phyloP scores from a whole-genome alignment of 2,888 invertebrate genomes.

The Protodeltote pygarga region DNA sequence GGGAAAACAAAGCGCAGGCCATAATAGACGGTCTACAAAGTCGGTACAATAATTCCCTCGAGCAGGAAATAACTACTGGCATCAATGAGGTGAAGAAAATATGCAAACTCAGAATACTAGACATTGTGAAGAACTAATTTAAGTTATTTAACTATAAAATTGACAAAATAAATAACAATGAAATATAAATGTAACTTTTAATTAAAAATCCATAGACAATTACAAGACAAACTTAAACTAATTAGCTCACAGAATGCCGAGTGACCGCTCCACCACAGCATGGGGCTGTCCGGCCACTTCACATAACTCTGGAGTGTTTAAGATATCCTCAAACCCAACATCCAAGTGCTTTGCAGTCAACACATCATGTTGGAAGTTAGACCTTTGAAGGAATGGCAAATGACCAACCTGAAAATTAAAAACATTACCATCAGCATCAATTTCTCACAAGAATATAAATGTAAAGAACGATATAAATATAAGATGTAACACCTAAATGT shows the following conservation, averaged over 20 bases:
- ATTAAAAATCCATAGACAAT: constrained; percentile 34
- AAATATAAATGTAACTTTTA: constrained; percentile 13
- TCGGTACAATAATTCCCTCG: constrained; percentile 83
- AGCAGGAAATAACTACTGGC: constrained; percentile 85
- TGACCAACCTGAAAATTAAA: constrained; percentile 76
- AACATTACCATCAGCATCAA: too few species aligned
- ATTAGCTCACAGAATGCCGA: constrained; percentile 86
- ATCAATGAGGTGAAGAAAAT: constrained; percentile 91
- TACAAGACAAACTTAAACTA: constrained; percentile 44
- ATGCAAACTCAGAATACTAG: constrained; percentile 86
- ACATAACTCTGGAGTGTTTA: constrained; percentile 90
- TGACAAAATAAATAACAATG: background rate
- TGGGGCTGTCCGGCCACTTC: constrained; percentile 94
- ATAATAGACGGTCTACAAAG: constrained; percentile 86
- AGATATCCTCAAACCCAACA: constrained; percentile 92
- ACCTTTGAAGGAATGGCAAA: constrained; percentile 90
- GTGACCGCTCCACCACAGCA: constrained; percentile 91
- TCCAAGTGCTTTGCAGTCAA: constrained; percentile 91
- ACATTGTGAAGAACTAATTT: constrained; percentile 69
- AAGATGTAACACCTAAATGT: too few species aligned
- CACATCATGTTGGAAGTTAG: constrained; percentile 90
- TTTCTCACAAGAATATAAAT: too few species aligned
- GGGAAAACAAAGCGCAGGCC: constrained; percentile 87
- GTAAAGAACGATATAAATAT: too few species aligned
- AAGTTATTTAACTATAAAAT: background rate